Percentiles rank a stretch among this genome's conserved stretches.
These are phyloP conservation scores for Pelosia muscerda DNA, from an alignment of 2,888 invertebrate species.

Conservation along the genomic window DNA sequence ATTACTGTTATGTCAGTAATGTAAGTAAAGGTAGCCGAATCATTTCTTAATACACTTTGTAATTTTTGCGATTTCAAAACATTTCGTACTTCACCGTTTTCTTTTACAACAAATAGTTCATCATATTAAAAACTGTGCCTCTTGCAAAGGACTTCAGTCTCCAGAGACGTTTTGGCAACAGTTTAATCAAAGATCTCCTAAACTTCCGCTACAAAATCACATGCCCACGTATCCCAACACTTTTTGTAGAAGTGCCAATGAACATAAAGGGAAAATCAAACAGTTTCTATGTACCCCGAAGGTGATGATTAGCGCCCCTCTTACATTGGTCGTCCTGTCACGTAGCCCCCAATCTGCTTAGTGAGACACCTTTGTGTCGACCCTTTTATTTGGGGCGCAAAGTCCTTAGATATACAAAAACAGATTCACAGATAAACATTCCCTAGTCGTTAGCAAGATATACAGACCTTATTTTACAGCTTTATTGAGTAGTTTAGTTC, in stretches of 20 bases:
- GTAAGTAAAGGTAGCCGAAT: background rate
- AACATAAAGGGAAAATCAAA: slow-evolving; percentile 56
- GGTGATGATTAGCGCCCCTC: slow-evolving; percentile 69
- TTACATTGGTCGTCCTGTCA: slow-evolving; percentile 71
- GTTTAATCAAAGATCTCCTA: background rate
- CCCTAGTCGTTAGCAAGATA: slow-evolving; percentile 62
- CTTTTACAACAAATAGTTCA: background rate
- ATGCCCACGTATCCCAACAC: background rate
- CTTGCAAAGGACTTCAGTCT: background rate
- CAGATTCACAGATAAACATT: slow-evolving; percentile 75
- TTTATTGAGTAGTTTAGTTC: slow-evolving; percentile 22
- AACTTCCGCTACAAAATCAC: background rate
- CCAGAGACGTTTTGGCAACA: background rate
- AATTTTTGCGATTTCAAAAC: background rate
- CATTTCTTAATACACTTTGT: background rate
- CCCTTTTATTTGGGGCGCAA: slow-evolving; percentile 77
- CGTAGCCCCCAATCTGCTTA: slow-evolving; percentile 81
- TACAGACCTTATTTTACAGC: slow-evolving; percentile 48
- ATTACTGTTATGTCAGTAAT: background rate
- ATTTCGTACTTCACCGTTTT: background rate
- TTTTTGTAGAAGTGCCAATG: slow-evolving; percentile 21
- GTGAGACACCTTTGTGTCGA: slow-evolving; percentile 76
- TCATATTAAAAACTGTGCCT: background rate
- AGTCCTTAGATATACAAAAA: slow-evolving; percentile 74
- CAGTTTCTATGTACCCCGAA: slow-evolving; percentile 54